phyloP scores from a whole-genome alignment of 2,888 invertebrate genomes.

The Temnothorax rugatulus region DNA sequence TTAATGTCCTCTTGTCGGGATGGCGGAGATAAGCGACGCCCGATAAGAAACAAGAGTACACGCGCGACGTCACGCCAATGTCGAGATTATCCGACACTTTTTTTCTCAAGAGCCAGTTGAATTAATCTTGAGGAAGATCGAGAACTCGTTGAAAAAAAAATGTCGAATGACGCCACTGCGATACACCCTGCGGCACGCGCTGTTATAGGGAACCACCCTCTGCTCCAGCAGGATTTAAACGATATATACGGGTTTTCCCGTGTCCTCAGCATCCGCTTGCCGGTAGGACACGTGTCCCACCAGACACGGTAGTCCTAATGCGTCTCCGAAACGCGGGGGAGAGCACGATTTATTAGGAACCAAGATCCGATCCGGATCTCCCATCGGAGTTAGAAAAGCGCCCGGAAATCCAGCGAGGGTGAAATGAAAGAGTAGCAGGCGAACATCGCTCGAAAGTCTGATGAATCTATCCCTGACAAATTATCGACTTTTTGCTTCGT shows the following conservation, averaged over 20 bases:
- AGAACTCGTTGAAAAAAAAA: neutral
- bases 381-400: conserved; percentile 51
- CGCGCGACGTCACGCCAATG: neutral
- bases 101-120: neutral
- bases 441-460: neutral
- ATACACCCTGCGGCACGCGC: conserved; percentile 76
- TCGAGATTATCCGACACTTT: neutral
- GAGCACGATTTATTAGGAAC: conserved; percentile 70
- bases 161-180: conserved; percentile 64
- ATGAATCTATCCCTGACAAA: neutral
- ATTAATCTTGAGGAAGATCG: neutral
- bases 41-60: conserved; percentile 4
- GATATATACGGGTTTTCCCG: conserved; percentile 70
- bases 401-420: conserved; percentile 43
- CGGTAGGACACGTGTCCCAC: conserved; percentile 77
- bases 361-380: conserved; percentile 58
- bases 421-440: neutral
- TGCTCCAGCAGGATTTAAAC: conserved; percentile 70
- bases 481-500: neutral
- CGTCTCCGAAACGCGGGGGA: conserved; percentile 58
- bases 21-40: conserved; percentile 10
- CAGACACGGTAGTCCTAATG: conserved; percentile 67
- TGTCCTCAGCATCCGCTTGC: conserved; percentile 72
- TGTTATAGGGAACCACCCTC: conserved; percentile 70
- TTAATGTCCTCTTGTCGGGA: conserved; percentile 5